Evolutionary conservation across 2,888 invertebrate species (phyloP), one percentile per base, ranked within the genome.

Genomic region (Philopedon plagiatum): DNA sequence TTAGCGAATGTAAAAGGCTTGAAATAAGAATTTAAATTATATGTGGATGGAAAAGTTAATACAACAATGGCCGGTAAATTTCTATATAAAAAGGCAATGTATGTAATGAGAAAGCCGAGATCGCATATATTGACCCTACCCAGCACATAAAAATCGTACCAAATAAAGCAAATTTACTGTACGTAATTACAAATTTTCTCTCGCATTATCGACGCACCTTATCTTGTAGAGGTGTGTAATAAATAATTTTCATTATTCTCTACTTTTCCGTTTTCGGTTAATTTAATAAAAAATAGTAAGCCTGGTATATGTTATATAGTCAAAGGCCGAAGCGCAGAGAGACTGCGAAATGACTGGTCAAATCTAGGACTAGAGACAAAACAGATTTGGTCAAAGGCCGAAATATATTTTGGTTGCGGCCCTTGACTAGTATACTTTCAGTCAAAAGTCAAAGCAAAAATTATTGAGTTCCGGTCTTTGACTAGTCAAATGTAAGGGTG

Each of bases 151-250:
- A 54, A 54, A 29, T 29, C 15, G 5, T 13, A 54, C 29, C 29
- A 15, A 54, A 54, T 54, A 54, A 54, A 54, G 29, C 51, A 54
- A 54, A 54, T 54, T 54, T 54, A 15, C 29, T 54, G 29, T 54
- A 18, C 29, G 29, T 54, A 54, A 54, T 54, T 54, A 54, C 23
- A 26, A 54, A 54, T 54, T 54, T 54, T 54, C 51, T 54, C 51
- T 54, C 29, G 15, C 15, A 54, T 54, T 54, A 54, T 15, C 51
- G 29, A 54, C 51, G 51, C 29, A 54, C 29, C 51, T 54, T 54
- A 29, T 29, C 13, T 54, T 29, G 3, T 23, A 1, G 23, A 46
- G n/a, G 21, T 1, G n/a, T 21, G n/a, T 46, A 23, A 11, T n/a
- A n/a, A 23, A 23, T 23, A 46, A 39, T 39, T 13, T 13, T 13